Evolutionary conservation across 35 echinoderm and acorn worm species (phyloP), one percentile per base, ranked within the genome.

Genomic region (Chiridota heheva): DNA sequence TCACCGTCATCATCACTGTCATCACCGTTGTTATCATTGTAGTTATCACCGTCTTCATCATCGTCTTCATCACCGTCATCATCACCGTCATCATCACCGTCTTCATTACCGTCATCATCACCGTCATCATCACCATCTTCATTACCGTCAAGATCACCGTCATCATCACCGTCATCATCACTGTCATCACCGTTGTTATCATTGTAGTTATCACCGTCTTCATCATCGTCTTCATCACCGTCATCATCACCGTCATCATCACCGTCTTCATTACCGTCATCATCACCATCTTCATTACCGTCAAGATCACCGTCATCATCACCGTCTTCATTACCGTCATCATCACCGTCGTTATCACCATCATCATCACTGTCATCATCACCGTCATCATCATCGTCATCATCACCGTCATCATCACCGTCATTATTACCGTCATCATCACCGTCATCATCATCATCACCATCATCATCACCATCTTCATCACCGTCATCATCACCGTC

Each of bases 321-420:
- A 69, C 31, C 10, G 34, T 15, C 32, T 13, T 69, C 65, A 0
- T 37, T 22, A 69, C 3, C 65, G 41, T 37, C 65, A 0, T 3
- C 64, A 68, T 38, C 64, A 69, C 33, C 26, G 41, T 5, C 1
- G 7, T 34, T 38, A 69, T 0, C 24, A 69, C 1, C 64, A 69
- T 0, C 4, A 69, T 67, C 31, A 67, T n/a, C 31, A 34, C 40
- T 29, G 33, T n/a, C 63, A 31, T n/a, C 63, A 67, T 67, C 63
- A 35, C n/a, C 63, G n/a, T n/a, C 63, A 67, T 67, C 63, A 5
- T n/a, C 63, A 67, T 67, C 5, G 40, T 25, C 59, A 63, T 25
- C 59, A 63, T 15, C 26, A 63, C 25, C 26, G 31, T 25, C 59
- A 63, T 63, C 59, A 63, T 25, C 59, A 63, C 31, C 10, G 25